Evolutionary conservation across 92 coral and sea anemone species (phyloP).

Genomic region (Zoanthus gigantus): DNA sequence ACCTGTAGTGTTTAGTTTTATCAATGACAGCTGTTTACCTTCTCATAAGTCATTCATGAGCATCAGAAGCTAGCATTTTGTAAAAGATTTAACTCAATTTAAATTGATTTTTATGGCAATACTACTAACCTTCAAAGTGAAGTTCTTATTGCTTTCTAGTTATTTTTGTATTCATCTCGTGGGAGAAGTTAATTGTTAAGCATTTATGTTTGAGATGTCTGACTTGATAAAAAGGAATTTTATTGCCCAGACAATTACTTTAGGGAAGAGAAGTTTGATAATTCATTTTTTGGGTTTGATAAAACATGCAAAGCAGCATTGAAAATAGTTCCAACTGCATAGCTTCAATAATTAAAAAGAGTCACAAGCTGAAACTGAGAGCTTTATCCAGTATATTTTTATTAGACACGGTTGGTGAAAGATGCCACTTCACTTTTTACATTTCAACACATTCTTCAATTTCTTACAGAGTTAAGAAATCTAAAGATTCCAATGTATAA

Average conservation of each 20-base stretch:
- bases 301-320: slow-evolving; percentile 26
- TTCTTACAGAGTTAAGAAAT: background rate
- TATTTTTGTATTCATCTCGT: background rate
- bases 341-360: slow-evolving; percentile 44
- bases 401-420: background rate
- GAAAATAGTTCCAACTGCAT: slow-evolving; percentile 2
- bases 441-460: background rate
- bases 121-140: background rate
- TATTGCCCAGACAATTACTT: background rate
- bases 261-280: background rate
- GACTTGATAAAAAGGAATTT: background rate
- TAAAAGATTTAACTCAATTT: slow-evolving; percentile 18
- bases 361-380: slow-evolving; percentile 15
- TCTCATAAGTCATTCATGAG: slow-evolving; percentile 50
- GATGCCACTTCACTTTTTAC: background rate
- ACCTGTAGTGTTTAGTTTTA: slow-evolving; percentile 41
- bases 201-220: background rate
- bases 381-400: slow-evolving; percentile 19
- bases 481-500: background rate
- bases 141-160: background rate
- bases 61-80: slow-evolving; percentile 48
- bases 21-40: slow-evolving; percentile 40
- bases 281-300: background rate
- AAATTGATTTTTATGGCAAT: background rate
- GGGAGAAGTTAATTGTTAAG: background rate